Percentiles rank a stretch among this genome's conserved stretches.
Evolutionary conservation across 2,113 vertebrate species (phyloP).

Genomic region (Dolichallabes microphthalmus): DNA sequence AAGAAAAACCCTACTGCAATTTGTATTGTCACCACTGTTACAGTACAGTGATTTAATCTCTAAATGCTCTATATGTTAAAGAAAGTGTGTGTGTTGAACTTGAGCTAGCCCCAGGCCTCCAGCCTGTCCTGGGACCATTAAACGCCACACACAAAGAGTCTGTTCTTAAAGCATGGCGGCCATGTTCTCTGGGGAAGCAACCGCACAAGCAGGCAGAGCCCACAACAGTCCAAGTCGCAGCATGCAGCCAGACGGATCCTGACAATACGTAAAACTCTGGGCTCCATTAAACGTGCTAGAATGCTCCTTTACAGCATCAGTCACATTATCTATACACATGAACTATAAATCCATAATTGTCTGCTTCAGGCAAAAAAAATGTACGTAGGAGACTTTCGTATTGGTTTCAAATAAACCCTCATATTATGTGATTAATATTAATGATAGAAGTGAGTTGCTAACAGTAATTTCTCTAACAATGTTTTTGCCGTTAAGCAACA

Average conservation of each 20-base stretch:
- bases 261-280: conserved; percentile 59
- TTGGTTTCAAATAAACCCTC: background rate
- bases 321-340: background rate
- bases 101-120: conserved; percentile 37
- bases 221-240: conserved; percentile 53
- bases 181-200: conserved; percentile 55
- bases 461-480: conserved; percentile 10
- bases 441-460: background rate
- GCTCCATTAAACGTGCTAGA: conserved; percentile 18
- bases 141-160: conserved; percentile 40
- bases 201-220: conserved; percentile 53
- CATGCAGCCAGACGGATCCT: conserved; percentile 35
- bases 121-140: conserved; percentile 27
- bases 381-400: conserved; percentile 14
- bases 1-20: background rate
- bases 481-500: background rate
- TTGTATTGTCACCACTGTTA: conserved; percentile 23
- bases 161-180: conserved; percentile 51
- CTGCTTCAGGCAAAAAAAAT: background rate
- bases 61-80: conserved; percentile 8
- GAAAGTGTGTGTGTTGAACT: conserved; percentile 40
- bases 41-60: conserved; percentile 5
- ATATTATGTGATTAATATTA: conserved; percentile 6
- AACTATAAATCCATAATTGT: conserved; percentile 22
- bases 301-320: conserved; percentile 39